Conservation (phyloP, 1,140 invertebrate species). For the Lineus longissimus region DNA sequence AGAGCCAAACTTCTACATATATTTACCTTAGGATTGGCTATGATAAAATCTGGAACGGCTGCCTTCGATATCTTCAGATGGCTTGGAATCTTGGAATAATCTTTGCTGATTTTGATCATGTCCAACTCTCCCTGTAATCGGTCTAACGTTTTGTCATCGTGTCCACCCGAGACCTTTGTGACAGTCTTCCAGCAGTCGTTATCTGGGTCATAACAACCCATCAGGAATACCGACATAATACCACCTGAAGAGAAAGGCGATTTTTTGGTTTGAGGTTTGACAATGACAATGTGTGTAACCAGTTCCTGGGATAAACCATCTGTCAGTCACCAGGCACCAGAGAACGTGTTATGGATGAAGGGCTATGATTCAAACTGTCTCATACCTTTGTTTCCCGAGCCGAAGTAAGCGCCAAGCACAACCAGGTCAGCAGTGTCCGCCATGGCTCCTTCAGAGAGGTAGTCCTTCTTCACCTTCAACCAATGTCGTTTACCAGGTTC, state of each 20-base stretch:
- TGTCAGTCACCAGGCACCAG: too few relatives aligned
- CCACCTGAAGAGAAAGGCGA: slow-evolving; percentile 60
- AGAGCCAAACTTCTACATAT: background rate
- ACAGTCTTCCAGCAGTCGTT: slow-evolving; percentile 78
- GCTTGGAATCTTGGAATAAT: slow-evolving; percentile 60
- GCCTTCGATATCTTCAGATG: slow-evolving; percentile 81
- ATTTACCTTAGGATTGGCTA: slow-evolving; percentile 69
- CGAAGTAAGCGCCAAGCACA: slow-evolving; percentile 89
- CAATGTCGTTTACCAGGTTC: slow-evolving; percentile 91
- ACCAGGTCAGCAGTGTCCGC: slow-evolving; percentile 89
- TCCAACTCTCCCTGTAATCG: slow-evolving; percentile 70
- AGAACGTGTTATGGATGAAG: too few relatives aligned
- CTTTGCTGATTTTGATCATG: slow-evolving; percentile 77
- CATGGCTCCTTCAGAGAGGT: slow-evolving; percentile 85
- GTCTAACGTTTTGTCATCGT: slow-evolving; percentile 80
- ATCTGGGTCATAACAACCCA: slow-evolving; percentile 77
- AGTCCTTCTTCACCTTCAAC: slow-evolving; percentile 94
- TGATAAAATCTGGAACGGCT: slow-evolving; percentile 85
- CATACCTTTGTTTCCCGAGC: slow-evolving; percentile 80
- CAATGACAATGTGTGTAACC: slow-evolving; percentile 1
- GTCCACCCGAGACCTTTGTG: slow-evolving; percentile 73
- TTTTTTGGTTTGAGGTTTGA: background rate
- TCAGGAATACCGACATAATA: slow-evolving; percentile 87
- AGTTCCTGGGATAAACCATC: too few relatives aligned
- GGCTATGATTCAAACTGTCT: too few relatives aligned